Conservation (phyloP, 2,797 vertebrate genomes). For the Orientallactaga sibirica region DNA sequence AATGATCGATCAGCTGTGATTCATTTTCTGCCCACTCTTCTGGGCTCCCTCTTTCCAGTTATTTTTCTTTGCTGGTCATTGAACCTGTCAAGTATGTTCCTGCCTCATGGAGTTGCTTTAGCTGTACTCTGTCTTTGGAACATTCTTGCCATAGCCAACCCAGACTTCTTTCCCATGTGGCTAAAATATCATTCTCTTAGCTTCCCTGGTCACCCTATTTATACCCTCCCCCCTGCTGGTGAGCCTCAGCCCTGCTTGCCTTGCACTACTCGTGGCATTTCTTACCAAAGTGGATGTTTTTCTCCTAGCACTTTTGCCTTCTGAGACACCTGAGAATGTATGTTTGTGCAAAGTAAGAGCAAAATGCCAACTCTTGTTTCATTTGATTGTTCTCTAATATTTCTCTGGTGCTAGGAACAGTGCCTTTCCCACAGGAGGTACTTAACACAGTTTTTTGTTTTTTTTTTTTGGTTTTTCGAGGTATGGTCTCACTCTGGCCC, state of each 20-base stretch:
- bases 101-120: not conserved
- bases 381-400: not conserved
- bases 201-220: not conserved
- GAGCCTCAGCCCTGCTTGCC: not conserved
- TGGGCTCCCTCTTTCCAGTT: not conserved
- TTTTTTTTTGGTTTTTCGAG: too few species aligned
- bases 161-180: not conserved
- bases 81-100: not conserved
- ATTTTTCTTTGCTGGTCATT: not conserved
- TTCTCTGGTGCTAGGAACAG: not conserved
- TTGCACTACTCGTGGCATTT: not conserved
- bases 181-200: not conserved
- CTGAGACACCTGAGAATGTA: not conserved
- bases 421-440: not conserved
- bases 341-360: not conserved
- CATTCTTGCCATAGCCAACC: not conserved
- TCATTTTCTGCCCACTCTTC: not conserved
- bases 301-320: not conserved
- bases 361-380: slow-evolving; percentile 28
- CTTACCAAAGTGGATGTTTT: not conserved
- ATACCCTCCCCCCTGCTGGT: not conserved
- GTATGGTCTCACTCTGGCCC: too few species aligned
- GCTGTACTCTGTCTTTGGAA: not conserved
- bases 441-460: not conserved
- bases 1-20: rapidly evolving